These are phyloP conservation scores for Dendroctonus ponderosae DNA, from an alignment of 1,140 invertebrate species.

Conservation along the genomic window DNA sequence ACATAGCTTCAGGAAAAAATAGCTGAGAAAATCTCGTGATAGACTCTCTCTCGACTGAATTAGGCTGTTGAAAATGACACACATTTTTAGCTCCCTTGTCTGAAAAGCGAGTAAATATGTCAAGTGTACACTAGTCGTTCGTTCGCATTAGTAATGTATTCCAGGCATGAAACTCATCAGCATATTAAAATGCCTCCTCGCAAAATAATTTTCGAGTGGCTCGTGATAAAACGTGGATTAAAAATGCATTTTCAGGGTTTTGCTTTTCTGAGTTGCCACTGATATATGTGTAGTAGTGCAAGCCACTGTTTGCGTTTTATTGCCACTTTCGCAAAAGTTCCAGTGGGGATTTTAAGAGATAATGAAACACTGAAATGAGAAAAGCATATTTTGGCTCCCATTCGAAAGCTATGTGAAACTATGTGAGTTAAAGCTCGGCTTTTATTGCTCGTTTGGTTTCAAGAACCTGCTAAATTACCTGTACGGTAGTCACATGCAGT, in stretches of 20 bases:
- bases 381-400: no score
- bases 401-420: no score
- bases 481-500: no score
- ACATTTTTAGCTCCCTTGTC: background rate
- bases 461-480: no score
- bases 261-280: background rate
- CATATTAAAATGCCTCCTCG: slow-evolving; percentile 11
- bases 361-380: no score
- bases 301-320: background rate
- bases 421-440: no score
- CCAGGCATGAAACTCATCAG: slow-evolving; percentile 6
- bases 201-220: slow-evolving; percentile 17
- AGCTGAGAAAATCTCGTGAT: no score
- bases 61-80: no score
- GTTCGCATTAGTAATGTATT: background rate
- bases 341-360: background rate
- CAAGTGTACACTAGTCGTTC: slow-evolving; percentile 3
- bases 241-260: slow-evolving; percentile 4
- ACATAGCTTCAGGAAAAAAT: no score
- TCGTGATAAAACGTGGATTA: background rate
- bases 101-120: slow-evolving; percentile 1
- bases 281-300: background rate
- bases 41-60: no score
- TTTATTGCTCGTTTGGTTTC: no score
- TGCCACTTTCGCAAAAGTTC: background rate